These are phyloP conservation scores for human (Homo sapiens) DNA, from an alignment of 2,113 vertebrate species.

Conservation along the genomic window DNA sequence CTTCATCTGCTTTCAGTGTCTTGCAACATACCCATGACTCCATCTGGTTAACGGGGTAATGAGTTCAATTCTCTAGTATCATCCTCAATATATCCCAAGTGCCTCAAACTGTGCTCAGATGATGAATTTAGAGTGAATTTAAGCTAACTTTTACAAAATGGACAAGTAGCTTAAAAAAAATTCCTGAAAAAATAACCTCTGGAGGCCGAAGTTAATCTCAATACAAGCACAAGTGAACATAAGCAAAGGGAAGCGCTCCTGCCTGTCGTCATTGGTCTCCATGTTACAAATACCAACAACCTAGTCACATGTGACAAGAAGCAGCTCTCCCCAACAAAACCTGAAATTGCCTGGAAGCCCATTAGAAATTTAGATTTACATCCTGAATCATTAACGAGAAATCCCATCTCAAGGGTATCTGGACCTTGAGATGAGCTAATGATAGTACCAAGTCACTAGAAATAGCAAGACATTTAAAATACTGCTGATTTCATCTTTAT, in stretches of 20 bases:
- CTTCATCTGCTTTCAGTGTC: background rate
- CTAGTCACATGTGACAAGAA: background rate
- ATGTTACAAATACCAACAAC: background rate
- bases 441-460: background rate
- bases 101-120: background rate
- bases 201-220: too few relatives aligned
- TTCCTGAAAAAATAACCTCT: too few relatives aligned
- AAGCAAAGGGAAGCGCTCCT: background rate
- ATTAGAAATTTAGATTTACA: constrained; percentile 45
- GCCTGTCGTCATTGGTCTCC: background rate
- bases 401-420: background rate
- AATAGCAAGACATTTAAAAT: background rate
- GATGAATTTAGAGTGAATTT: background rate
- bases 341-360: constrained; percentile 10
- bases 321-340: background rate
- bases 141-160: background rate
- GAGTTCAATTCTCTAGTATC: background rate
- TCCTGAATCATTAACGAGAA: constrained; percentile 26
- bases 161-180: background rate
- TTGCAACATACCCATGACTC: fast-evolving
- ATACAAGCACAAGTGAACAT: background rate
- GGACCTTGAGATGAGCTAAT: constrained; percentile 43
- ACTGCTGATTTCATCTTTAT: background rate
- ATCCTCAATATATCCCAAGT: too few relatives aligned
- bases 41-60: background rate